These are phyloP conservation scores for Dromius quadrimaculatus DNA, from an alignment of 2,888 invertebrate genomes.

Conservation along the genomic window DNA sequence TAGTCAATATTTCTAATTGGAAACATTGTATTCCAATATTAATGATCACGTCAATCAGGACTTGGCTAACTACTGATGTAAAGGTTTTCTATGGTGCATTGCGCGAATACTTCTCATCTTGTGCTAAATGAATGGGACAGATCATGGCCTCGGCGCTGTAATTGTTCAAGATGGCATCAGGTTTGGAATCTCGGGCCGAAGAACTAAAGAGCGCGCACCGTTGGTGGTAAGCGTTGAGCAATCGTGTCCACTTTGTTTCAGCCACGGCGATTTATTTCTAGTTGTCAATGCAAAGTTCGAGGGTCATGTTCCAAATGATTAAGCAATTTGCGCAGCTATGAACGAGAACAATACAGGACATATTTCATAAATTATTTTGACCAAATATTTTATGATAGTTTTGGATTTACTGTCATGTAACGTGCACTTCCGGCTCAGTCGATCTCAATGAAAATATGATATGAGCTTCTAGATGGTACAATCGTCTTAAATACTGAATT, in stretches of 20 bases:
- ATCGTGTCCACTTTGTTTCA: constrained; percentile 38
- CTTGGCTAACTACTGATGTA: background rate
- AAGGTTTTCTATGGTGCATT: constrained; percentile 1
- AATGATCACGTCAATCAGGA: constrained; percentile 11
- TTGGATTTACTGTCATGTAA: no score
- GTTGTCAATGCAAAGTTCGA: constrained; percentile 28
- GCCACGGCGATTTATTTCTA: constrained; percentile 36
- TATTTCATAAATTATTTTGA: no score
- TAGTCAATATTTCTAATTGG: constrained; percentile 18
- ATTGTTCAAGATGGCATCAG: constrained; percentile 29
- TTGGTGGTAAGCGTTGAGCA: constrained; percentile 38
- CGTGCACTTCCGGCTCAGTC: no score
- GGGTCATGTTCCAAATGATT: constrained; percentile 11
- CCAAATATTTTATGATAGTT: no score
- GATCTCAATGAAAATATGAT: no score
- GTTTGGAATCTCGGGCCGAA: constrained; percentile 16
- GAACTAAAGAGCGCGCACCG: constrained; percentile 15
- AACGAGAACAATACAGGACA: constrained; percentile 15
- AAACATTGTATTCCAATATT: constrained; percentile 7
- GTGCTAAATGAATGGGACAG: constrained; percentile 35
- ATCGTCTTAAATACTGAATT: no score
- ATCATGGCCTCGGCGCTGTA: constrained; percentile 8
- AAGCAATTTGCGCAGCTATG: constrained; percentile 27
- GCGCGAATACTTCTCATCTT: constrained; percentile 23
- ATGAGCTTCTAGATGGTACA: no score